A percentile compares a stretch with the other conserved stretches of the same genome.
Evolutionary conservation across 2,888 invertebrate species (phyloP).

Genomic region (Sinodicranocentrus sp.): DNA sequence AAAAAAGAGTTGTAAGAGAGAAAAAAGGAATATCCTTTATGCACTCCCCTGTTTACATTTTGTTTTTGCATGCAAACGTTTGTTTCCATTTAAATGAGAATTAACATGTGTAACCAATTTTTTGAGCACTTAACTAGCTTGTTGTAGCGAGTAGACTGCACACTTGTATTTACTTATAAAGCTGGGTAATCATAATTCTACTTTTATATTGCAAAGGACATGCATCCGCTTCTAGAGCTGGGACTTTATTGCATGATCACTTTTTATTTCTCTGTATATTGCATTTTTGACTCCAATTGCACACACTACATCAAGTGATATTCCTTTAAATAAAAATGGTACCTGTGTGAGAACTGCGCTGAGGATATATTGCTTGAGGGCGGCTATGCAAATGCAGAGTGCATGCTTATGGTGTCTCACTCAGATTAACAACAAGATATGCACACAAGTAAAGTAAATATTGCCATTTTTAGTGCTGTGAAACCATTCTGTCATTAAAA

Average conservation of each 20-base stretch:
- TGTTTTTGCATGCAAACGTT: slow-evolving; percentile 26
- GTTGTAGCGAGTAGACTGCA: slow-evolving; percentile 9
- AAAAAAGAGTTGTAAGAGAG: neutral
- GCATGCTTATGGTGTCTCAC: too few relatives aligned
- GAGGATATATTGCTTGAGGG: too few relatives aligned
- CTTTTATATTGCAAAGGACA: neutral
- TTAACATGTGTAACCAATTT: slow-evolving; percentile 50
- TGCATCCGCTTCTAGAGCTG: neutral
- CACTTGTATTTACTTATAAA: neutral
- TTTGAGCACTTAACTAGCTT: slow-evolving; percentile 19
- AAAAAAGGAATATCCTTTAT: slow-evolving; percentile 5
- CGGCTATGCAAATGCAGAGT: neutral
- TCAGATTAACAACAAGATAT: slow-evolving; percentile 3
- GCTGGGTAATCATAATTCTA: neutral
- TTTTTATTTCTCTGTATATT: neutral
- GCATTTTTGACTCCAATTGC: neutral
- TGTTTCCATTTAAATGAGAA: slow-evolving; percentile 33
- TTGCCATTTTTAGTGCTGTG: slow-evolving; percentile 1
- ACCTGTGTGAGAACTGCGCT: too few relatives aligned
- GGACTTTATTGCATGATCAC: slow-evolving; percentile 7
- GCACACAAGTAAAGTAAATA: neutral
- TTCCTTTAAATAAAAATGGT: neutral
- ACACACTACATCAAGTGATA: neutral
- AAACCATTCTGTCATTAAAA: slow-evolving; percentile 25
- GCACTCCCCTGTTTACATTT: slow-evolving; percentile 23